These are phyloP conservation scores for Hydrochoerus hydrochaeris DNA, from an alignment of 2,113 vertebrate species.

Conservation along the genomic window DNA sequence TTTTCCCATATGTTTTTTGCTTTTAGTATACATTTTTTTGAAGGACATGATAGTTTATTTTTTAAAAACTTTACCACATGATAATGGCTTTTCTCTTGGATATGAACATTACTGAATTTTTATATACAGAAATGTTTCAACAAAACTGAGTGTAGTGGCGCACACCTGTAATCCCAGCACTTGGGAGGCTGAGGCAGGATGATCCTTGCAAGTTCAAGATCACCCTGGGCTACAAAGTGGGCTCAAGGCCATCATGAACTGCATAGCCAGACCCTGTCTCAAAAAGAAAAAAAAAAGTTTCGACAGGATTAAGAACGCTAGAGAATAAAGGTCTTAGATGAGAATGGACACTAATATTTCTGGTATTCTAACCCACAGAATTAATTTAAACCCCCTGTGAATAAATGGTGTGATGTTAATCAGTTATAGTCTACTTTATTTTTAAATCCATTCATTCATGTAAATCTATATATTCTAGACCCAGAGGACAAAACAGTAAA, in stretches of 20 bases:
- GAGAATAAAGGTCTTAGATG: slow-evolving; percentile 61
- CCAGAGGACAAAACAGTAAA: not conserved
- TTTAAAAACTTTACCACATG: slow-evolving; percentile 71
- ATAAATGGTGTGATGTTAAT: slow-evolving; percentile 10
- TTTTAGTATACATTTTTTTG: slow-evolving; percentile 2
- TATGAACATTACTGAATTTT: slow-evolving; percentile 62
- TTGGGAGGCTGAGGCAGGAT: no score
- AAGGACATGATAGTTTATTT: slow-evolving; percentile 79
- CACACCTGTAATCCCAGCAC: no score
- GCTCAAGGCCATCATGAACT: no score
- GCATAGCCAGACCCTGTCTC: no score
- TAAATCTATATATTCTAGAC: not conserved
- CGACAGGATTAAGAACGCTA: slow-evolving; percentile 70
- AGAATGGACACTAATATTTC: slow-evolving; percentile 49
- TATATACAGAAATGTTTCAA: not conserved
- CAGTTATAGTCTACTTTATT: slow-evolving; percentile 30
- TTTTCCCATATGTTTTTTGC: not conserved
- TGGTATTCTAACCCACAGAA: slow-evolving; percentile 38
- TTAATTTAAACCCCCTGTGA: slow-evolving; percentile 29
- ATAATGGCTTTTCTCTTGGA: slow-evolving; percentile 82
- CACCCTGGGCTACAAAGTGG: no score
- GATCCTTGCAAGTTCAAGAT: no score
- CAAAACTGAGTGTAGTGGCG: not conserved
- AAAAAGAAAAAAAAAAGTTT: not conserved
- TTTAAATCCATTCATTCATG: not conserved